These are phyloP conservation scores for Bombus superbus DNA, from an alignment of 1,140 invertebrate species.

Conservation along the genomic window DNA sequence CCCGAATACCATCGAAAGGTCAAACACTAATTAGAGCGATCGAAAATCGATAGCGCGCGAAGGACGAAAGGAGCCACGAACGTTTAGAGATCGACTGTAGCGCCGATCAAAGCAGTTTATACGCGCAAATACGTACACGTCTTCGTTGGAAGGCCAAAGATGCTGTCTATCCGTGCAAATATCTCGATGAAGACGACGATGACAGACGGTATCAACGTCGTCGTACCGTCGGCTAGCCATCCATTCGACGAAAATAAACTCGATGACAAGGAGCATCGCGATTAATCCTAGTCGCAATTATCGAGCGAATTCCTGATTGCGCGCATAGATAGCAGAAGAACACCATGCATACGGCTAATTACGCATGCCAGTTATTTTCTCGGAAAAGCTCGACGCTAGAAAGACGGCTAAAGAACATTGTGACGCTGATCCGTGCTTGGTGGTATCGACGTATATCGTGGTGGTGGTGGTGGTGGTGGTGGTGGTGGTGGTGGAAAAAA, in stretches of 20 bases:
- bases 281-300: conserved; percentile 23
- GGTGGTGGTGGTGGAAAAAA: background rate
- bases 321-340: too few species aligned
- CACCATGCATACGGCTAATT: background rate
- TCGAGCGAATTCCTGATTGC: background rate
- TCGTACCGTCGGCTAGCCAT: background rate
- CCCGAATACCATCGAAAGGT: background rate
- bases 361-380: background rate
- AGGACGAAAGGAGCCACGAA: background rate
- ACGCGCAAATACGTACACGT: background rate
- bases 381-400: background rate
- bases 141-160: too few species aligned
- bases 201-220: too few species aligned
- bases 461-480: background rate
- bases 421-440: background rate
- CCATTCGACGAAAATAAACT: background rate
- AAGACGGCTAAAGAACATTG: too few species aligned
- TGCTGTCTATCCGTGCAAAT: background rate
- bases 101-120: background rate
- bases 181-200: background rate
- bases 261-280: background rate
- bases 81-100: background rate
- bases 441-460: background rate
- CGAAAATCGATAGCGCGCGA: background rate
- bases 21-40: conserved; percentile 9